These are phyloP conservation scores for Echinarachnius parma DNA, from an alignment of 53 echinoderm and acorn worm genomes.

Conservation along the genomic window DNA sequence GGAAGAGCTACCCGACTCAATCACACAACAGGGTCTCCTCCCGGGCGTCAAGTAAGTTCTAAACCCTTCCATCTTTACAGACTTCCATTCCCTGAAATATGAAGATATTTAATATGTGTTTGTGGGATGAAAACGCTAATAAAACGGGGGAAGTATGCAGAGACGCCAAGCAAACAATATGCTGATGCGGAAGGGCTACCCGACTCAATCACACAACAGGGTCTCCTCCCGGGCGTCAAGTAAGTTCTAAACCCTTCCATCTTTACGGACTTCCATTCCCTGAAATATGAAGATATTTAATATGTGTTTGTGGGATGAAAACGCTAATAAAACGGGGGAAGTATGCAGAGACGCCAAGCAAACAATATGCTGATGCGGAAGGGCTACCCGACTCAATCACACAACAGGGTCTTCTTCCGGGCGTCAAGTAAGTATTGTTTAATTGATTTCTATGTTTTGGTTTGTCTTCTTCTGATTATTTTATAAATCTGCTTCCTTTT, in stretches of 20 bases:
- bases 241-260: too few species aligned
- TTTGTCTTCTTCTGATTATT: too few species aligned
- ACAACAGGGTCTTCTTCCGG: conserved; percentile 94
- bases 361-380: conserved; percentile 77
- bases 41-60: conserved; percentile 99
- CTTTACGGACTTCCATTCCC: too few species aligned
- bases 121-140: too few species aligned
- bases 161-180: conserved; percentile 70
- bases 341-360: conserved; percentile 80
- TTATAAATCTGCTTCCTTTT: too few species aligned
- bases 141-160: conserved; percentile 84
- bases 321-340: too few species aligned
- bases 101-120: too few species aligned
- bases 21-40: conserved; percentile 93
- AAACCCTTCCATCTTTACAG: too few species aligned
- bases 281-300: too few species aligned
- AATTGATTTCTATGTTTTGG: too few species aligned
- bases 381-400: conserved; percentile 91
- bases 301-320: too few species aligned
- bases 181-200: conserved; percentile 89
- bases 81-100: too few species aligned
- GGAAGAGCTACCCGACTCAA: conserved; percentile 89
- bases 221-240: conserved; percentile 97
- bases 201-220: conserved; percentile 93
- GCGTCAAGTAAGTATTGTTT: conserved; percentile 99